Percentiles rank a stretch among this genome's conserved stretches.
phyloP scores from a whole-genome alignment of 64 coral and sea anemone genomes.

The Catalaphyllia jardinei region DNA sequence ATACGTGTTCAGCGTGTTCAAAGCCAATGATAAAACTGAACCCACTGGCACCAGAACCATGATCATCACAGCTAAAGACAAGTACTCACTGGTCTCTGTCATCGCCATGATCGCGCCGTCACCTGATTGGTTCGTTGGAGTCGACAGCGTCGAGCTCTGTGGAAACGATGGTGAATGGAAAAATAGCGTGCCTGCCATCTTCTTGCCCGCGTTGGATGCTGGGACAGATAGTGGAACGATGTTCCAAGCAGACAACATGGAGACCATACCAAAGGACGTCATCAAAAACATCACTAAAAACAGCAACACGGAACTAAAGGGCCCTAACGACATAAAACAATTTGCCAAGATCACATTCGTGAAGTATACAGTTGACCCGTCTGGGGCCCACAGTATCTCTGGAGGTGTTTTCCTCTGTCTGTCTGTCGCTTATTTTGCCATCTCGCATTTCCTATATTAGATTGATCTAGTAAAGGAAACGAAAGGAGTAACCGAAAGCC shows the following conservation, averaged over 20 bases:
- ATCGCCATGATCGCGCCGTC: slow-evolving; percentile 65
- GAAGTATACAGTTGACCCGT: neutral
- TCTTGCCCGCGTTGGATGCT: slow-evolving; percentile 37
- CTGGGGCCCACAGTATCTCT: neutral
- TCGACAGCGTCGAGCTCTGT: slow-evolving; percentile 44
- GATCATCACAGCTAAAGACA: neutral
- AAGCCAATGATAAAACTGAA: neutral
- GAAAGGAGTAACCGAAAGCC: no score
- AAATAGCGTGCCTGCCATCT: neutral
- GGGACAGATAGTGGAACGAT: slow-evolving; percentile 48
- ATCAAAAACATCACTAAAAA: slow-evolving; percentile 21
- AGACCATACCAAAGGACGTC: slow-evolving; percentile 22
- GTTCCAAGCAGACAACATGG: neutral
- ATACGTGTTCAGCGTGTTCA: neutral
- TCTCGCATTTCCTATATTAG: neutral
- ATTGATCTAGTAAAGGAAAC: neutral
- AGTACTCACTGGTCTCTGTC: slow-evolving; percentile 9
- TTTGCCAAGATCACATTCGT: slow-evolving; percentile 34
- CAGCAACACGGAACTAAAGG: slow-evolving; percentile 3
- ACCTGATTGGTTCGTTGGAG: slow-evolving; percentile 70
- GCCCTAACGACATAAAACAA: neutral
- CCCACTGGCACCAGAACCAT: neutral
- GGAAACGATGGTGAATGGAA: slow-evolving; percentile 42
- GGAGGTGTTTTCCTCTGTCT: neutral
- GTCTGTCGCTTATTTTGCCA: neutral